Conservation (phyloP, 2,888 invertebrate species). For the Geotrupes spiniger region DNA sequence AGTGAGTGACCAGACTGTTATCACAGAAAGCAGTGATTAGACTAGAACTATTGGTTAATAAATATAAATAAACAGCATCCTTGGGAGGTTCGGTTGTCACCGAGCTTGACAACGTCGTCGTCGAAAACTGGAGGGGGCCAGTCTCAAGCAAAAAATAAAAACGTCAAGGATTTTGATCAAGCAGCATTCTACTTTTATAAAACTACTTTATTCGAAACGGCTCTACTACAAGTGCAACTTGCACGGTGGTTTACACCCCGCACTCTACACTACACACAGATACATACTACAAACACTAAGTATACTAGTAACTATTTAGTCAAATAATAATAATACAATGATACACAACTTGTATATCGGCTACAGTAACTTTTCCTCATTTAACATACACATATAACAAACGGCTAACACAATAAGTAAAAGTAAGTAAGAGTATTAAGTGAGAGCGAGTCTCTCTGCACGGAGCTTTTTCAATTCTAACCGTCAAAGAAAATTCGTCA, state of each 20-base stretch:
- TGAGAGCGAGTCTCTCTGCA: not conserved
- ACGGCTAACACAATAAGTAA: constrained; percentile 45
- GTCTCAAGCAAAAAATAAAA: constrained; percentile 37
- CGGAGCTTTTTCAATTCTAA: constrained; percentile 1
- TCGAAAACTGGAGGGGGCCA: constrained; percentile 22
- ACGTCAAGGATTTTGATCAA: constrained; percentile 40
- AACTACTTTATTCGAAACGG: constrained; percentile 57
- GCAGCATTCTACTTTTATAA: constrained; percentile 55
- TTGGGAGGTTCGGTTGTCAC: constrained; percentile 27
- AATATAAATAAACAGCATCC: constrained; percentile 29
- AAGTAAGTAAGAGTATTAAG: constrained; percentile 27
- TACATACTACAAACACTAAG: constrained; percentile 50
- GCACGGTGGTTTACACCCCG: constrained; percentile 26
- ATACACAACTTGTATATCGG: constrained; percentile 34
- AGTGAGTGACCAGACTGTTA: constrained; percentile 49
- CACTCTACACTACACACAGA: constrained; percentile 51
- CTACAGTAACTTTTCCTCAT: constrained; percentile 43
- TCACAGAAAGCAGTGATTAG: constrained; percentile 50
- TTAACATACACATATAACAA: constrained; percentile 49
- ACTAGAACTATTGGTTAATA: constrained; percentile 37
- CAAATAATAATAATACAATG: constrained; percentile 47
- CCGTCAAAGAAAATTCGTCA: constrained; percentile 16
- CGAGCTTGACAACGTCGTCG: constrained; percentile 6
- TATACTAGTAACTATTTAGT: constrained; percentile 41
- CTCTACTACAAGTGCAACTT: constrained; percentile 54